Percentiles rank a stretch among this genome's conserved stretches.
Conservation (phyloP, 1,140 invertebrate species). For the Melanaphis sacchari region DNA sequence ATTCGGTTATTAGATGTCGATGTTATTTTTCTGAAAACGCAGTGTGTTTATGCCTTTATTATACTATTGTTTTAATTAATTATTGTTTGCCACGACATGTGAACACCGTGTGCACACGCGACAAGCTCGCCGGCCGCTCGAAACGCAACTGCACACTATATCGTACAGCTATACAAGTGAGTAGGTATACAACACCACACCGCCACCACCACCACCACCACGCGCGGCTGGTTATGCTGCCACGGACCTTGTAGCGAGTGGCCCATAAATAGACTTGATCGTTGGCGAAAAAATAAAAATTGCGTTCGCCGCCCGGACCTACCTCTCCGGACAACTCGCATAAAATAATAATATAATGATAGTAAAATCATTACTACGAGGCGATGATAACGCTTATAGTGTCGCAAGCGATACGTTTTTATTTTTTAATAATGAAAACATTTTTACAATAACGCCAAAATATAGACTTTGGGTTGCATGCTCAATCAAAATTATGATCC, state of each 20-base stretch:
- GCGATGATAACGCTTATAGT: background rate
- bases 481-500: background rate
- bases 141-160: background rate
- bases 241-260: background rate
- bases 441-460: background rate
- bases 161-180: background rate
- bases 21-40: background rate
- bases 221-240: background rate
- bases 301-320: background rate
- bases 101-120: background rate
- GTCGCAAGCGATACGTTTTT: background rate
- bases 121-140: background rate
- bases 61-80: background rate
- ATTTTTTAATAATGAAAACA: background rate
- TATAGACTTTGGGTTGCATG: background rate
- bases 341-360: background rate
- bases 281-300: conserved; percentile 18
- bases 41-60: background rate
- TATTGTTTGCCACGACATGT: background rate
- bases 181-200: background rate
- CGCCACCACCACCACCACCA: background rate
- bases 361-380: background rate
- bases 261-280: conserved; percentile 56
- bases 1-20: background rate
- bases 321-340: background rate